A percentile compares a stretch with the other conserved stretches of the same genome.
phyloP scores from a whole-genome alignment of 23 tunicate genomes.

The Phallusia fumigata region DNA sequence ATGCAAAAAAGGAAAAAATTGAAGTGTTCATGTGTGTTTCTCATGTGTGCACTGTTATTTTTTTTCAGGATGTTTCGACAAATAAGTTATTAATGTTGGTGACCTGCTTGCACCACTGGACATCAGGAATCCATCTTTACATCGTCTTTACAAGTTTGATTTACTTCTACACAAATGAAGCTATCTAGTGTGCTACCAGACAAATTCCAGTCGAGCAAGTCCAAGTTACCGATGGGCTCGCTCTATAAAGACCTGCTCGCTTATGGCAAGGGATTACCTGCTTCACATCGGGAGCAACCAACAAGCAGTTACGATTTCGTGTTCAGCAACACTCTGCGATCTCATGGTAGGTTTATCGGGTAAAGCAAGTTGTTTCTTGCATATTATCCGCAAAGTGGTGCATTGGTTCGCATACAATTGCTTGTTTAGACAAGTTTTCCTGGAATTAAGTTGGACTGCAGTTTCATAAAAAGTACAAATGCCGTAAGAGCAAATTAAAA shows the following conservation, averaged over 20 bases:
- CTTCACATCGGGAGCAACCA: conserved; percentile 54
- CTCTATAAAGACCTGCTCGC: conserved; percentile 84
- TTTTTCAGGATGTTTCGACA: too few species aligned
- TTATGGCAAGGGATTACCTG: conserved; percentile 74
- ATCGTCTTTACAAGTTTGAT: neutral
- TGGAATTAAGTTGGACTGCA: neutral
- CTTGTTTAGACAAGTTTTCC: neutral
- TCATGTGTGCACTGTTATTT: too few species aligned
- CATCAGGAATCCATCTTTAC: neutral
- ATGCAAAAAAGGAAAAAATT: too few species aligned
- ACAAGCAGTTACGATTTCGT: conserved; percentile 76
- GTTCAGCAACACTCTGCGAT: conserved; percentile 80
- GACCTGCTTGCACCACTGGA: neutral
- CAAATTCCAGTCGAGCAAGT: conserved; percentile 15
- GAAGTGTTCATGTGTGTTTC: too few species aligned
- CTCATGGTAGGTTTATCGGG: conserved; percentile 57
- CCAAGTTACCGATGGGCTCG: conserved; percentile 88
- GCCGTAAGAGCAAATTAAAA: neutral
- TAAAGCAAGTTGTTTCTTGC: neutral
- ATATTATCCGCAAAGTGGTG: neutral
- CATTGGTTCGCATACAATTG: too few species aligned
- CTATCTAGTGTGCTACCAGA: conserved; percentile 29
- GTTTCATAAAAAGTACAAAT: neutral
- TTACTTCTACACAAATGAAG: conserved; percentile 16
- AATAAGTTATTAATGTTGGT: neutral